These are phyloP conservation scores for Porites lutea DNA, from an alignment of 64 coral and sea anemone genomes.

Conservation along the genomic window DNA sequence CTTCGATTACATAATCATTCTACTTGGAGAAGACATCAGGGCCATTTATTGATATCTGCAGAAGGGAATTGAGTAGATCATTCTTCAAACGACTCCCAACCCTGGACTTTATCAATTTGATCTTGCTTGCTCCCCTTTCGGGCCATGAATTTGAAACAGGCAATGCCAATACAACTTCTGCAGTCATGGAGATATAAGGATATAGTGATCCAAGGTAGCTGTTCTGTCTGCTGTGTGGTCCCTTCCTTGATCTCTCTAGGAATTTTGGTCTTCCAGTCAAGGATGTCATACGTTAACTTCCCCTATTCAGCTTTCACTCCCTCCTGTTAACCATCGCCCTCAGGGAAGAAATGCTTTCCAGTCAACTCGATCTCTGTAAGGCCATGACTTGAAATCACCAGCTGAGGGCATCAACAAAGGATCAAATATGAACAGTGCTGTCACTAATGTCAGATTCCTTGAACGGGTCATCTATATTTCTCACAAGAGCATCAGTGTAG, in stretches of 20 bases:
- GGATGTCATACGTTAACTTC: constrained; percentile 34
- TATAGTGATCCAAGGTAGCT: constrained; percentile 18
- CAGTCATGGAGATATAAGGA: constrained; percentile 32
- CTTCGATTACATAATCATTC: constrained; percentile 27
- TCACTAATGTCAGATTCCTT: constrained; percentile 50
- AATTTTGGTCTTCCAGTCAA: constrained; percentile 16
- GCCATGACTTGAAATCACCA: constrained; percentile 23
- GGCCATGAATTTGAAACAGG: constrained; percentile 72
- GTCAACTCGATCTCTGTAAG: constrained; percentile 1
- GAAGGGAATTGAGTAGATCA: constrained; percentile 71
- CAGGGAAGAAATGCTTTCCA: constrained; percentile 38
- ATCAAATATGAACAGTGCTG: constrained; percentile 44
- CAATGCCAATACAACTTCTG: constrained; percentile 33
- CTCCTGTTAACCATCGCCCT: constrained; percentile 21
- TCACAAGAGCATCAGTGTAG: constrained; percentile 38
- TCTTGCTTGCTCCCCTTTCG: constrained; percentile 52
- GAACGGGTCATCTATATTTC: constrained; percentile 60
- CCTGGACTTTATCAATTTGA: constrained; percentile 65
- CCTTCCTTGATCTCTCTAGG: neutral
- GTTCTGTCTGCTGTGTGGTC: neutral
- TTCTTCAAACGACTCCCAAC: constrained; percentile 46
- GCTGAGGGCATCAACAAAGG: constrained; percentile 25
- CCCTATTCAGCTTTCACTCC: constrained; percentile 39
- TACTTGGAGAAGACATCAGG: constrained; percentile 39
- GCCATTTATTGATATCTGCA: constrained; percentile 66